A percentile compares a stretch with the other conserved stretches of the same genome.
These are phyloP conservation scores for Caenorhabditis macrosperma DNA, from an alignment of 2,888 invertebrate species.

Conservation along the genomic window DNA sequence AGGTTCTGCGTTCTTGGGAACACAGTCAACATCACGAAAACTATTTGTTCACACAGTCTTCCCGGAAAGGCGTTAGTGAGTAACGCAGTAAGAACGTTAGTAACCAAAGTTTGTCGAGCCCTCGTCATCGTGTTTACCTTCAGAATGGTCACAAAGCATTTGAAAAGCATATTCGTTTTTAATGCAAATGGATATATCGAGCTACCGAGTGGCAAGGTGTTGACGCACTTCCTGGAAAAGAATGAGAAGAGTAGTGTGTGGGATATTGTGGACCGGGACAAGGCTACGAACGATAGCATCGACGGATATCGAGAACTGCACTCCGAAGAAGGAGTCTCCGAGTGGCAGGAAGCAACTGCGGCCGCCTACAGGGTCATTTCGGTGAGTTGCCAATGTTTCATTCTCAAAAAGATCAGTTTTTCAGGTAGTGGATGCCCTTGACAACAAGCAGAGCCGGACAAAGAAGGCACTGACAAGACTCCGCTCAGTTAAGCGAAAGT, in stretches of 20 bases:
- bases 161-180: conserved; percentile 73
- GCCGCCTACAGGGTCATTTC: conserved; percentile 63
- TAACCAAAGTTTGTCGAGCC: neutral
- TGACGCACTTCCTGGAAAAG: conserved; percentile 75
- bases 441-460: conserved; percentile 57
- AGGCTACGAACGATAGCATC: conserved; percentile 63
- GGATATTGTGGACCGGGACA: conserved; percentile 70
- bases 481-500: conserved; percentile 58
- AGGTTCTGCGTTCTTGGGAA: conserved; percentile 76
- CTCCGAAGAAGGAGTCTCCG: conserved; percentile 56
- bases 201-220: conserved; percentile 64
- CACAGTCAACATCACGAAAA: conserved; percentile 72
- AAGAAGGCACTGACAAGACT: conserved; percentile 62
- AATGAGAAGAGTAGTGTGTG: conserved; percentile 76
- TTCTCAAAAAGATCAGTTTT: conserved; percentile 3
- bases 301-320: conserved; percentile 74
- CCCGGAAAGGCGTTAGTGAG: conserved; percentile 73
- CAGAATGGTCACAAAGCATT: conserved; percentile 70
- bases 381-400: conserved; percentile 34
- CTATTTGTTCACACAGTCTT: conserved; percentile 55
- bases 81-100: conserved; percentile 73
- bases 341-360: conserved; percentile 65
- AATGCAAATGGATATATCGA: conserved; percentile 73
- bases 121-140: conserved; percentile 16
- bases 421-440: conserved; percentile 64